Evolutionary conservation across 2,888 invertebrate genomes (phyloP).

Genomic region (Schizotus pectinicornis): DNA sequence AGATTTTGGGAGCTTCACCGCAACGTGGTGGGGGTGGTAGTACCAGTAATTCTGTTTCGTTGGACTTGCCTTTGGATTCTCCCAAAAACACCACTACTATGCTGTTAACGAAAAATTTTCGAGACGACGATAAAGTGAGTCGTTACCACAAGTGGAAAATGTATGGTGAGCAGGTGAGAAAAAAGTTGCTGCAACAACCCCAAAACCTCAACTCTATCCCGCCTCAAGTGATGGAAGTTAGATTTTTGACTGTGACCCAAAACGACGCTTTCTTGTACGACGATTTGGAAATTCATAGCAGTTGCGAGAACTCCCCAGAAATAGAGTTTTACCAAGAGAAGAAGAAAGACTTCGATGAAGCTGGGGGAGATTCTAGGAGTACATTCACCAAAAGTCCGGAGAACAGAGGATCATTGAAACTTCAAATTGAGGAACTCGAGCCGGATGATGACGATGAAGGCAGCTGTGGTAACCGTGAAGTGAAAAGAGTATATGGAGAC

Average conservation of each 20-base stretch:
- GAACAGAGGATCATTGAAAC: background rate
- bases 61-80: conserved; percentile 5
- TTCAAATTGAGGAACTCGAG: background rate
- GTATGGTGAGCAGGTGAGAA: conserved; percentile 38
- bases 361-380: background rate
- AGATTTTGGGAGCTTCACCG: background rate
- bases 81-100: conserved; percentile 28
- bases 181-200: conserved; percentile 34
- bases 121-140: conserved; percentile 31
- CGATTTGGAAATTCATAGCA: too few species aligned
- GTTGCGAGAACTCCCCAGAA: too few species aligned
- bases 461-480: too few species aligned
- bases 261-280: background rate
- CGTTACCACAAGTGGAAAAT: conserved; percentile 40
- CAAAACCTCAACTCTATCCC: conserved; percentile 20
- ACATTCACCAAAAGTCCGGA: background rate
- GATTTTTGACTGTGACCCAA: conserved; percentile 35
- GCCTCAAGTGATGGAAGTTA: conserved; percentile 42
- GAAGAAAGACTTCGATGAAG: too few species aligned
- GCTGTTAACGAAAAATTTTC: conserved; percentile 41
- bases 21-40: conserved; percentile 31
- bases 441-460: too few species aligned
- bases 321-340: too few species aligned
- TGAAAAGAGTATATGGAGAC: too few species aligned
- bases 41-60: conserved; percentile 28